Conservation (phyloP, 2,113 vertebrate species). For the Myotis davidii region DNA sequence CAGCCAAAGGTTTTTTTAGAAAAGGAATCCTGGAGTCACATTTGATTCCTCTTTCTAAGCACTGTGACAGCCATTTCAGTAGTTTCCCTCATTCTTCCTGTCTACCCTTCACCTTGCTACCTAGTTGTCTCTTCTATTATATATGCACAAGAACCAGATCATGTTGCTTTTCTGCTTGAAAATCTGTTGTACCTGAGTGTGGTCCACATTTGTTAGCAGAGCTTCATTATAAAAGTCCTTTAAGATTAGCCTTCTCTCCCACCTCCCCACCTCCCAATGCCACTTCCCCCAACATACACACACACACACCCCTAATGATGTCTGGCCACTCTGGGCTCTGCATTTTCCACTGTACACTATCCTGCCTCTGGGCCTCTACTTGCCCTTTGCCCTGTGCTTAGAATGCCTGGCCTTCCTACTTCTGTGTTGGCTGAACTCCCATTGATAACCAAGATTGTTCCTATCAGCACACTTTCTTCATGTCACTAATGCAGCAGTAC, state of each 20-base stretch:
- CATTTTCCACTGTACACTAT: too few species aligned
- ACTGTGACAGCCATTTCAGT: neutral
- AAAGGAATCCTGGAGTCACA: neutral
- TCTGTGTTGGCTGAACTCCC: rapidly evolving
- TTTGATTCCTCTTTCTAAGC: neutral
- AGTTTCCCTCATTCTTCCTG: neutral
- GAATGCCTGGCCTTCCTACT: neutral
- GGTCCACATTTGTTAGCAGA: neutral
- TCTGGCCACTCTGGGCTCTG: neutral
- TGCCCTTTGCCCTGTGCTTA: neutral
- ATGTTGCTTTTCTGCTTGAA: neutral
- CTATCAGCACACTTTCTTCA: neutral
- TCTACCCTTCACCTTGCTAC: neutral
- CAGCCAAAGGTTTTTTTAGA: neutral
- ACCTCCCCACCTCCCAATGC: neutral
- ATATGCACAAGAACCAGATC: neutral
- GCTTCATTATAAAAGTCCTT: neutral
- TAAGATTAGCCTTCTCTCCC: neutral
- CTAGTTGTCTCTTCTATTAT: neutral
- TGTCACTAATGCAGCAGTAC: neutral
- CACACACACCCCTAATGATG: neutral
- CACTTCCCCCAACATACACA: neutral
- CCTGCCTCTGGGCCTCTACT: neutral
- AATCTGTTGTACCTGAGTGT: neutral
- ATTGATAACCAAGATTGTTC: neutral